Conservation (phyloP, 2,888 invertebrate genomes). For the Plebejus argus region DNA sequence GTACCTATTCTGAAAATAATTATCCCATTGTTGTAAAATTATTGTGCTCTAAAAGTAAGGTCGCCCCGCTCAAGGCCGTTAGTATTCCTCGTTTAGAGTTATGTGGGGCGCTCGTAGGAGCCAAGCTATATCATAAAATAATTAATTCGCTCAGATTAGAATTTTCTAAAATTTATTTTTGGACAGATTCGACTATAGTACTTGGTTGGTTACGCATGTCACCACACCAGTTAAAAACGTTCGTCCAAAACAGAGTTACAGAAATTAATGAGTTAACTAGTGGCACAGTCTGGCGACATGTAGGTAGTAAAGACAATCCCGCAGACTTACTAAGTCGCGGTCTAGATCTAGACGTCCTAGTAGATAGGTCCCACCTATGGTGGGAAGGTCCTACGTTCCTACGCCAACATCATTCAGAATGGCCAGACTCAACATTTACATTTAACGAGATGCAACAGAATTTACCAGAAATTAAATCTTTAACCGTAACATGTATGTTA, state of each 20-base stretch:
- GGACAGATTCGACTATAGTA: too few relatives aligned
- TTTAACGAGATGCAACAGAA: background rate
- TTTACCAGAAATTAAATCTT: background rate
- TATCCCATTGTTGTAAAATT: background rate
- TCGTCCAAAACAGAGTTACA: conserved; percentile 39
- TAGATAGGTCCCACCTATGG: too few relatives aligned
- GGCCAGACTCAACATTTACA: background rate
- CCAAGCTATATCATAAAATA: background rate
- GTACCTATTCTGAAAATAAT: background rate
- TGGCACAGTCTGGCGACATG: background rate
- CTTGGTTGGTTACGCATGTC: conserved; percentile 40
- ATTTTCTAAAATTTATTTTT: conserved; percentile 33
- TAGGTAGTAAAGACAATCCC: conserved; percentile 27
- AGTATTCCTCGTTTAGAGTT: conserved; percentile 1
- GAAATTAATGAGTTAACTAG: conserved; percentile 35
- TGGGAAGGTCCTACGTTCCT: too few relatives aligned
- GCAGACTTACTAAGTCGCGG: background rate
- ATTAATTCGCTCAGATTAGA: background rate
- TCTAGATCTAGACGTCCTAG: too few relatives aligned
- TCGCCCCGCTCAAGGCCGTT: background rate
- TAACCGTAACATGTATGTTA: background rate
- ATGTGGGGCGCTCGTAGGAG: too few relatives aligned
- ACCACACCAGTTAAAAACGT: conserved; percentile 35
- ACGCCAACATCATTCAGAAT: background rate
- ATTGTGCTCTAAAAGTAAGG: conserved; percentile 8